Conservation (phyloP, 1,140 invertebrate species). For the Meloidogyne chitwoodi region DNA sequence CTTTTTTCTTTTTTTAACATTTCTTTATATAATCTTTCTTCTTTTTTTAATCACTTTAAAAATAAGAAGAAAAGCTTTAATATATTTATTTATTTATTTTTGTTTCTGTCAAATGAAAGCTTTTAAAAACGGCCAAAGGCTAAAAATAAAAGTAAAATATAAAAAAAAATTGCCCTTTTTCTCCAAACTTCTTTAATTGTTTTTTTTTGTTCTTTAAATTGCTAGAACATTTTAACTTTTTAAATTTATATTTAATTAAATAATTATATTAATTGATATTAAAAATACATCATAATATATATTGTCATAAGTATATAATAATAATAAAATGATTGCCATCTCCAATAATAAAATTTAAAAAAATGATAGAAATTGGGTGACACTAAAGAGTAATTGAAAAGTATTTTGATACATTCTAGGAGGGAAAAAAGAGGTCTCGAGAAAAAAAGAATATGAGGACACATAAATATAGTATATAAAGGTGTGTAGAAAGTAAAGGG, state of each 20-base stretch:
- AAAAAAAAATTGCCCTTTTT: not conserved
- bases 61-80: not conserved
- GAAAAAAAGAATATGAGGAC: too few species aligned
- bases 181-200: too few species aligned
- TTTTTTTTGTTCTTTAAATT: too few species aligned
- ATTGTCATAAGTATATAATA: too few species aligned
- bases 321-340: not conserved
- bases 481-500: too few species aligned
- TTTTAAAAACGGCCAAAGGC: not conserved
- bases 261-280: too few species aligned
- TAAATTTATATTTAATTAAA: too few species aligned
- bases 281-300: too few species aligned
- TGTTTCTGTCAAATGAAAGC: not conserved
- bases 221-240: too few species aligned
- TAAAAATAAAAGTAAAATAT: not conserved
- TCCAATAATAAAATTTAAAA: not conserved
- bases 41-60: not conserved
- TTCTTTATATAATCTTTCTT: not conserved
- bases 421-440: too few species aligned
- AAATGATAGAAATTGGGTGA: not conserved
- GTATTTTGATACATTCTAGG: not conserved
- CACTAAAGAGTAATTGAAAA: not conserved
- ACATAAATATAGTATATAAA: too few species aligned
- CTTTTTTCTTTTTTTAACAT: not conserved
- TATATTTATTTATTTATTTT: not conserved